Conservation (phyloP, 2,113 vertebrate genomes). For the Genyomyrus donnyi region DNA sequence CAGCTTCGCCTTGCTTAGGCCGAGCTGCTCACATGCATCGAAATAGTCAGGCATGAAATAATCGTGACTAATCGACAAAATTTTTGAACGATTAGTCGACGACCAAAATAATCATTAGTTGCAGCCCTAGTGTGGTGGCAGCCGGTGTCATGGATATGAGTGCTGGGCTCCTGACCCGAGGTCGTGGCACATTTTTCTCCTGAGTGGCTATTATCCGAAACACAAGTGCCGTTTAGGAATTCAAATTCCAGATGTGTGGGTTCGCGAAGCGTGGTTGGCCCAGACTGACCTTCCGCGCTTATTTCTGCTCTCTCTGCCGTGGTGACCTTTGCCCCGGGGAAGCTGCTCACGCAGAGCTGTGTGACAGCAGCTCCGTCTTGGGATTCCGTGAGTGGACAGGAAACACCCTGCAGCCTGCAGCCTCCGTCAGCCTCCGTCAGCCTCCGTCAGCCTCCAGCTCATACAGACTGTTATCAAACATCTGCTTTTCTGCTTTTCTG, state of each 20-base stretch:
- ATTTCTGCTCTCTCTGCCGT: not conserved
- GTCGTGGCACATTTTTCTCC: not conserved
- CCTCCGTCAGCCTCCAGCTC: not conserved
- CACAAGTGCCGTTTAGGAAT: not conserved
- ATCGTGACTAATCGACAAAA: too few relatives aligned
- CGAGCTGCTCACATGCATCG: not conserved
- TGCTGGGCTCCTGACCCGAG: not conserved
- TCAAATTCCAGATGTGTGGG: not conserved
- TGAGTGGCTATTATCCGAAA: not conserved
- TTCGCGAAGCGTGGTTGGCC: not conserved
- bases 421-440: not conserved
- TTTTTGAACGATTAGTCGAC: too few relatives aligned
- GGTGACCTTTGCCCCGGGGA: not conserved
- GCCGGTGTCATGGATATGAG: not conserved
- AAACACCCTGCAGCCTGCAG: not conserved
- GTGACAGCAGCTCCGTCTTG: not conserved
- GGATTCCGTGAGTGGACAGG: not conserved
- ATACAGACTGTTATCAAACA: not conserved
- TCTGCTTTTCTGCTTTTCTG: not conserved
- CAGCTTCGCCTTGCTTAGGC: not conserved
- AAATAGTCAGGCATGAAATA: too few relatives aligned
- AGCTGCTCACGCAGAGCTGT: not conserved
- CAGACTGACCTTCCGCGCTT: not conserved
- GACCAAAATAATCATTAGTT: too few relatives aligned
- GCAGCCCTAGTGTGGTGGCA: not conserved